These are phyloP conservation scores for Hylaeus volcanicus DNA, from an alignment of 1,140 invertebrate genomes.

Conservation along the genomic window DNA sequence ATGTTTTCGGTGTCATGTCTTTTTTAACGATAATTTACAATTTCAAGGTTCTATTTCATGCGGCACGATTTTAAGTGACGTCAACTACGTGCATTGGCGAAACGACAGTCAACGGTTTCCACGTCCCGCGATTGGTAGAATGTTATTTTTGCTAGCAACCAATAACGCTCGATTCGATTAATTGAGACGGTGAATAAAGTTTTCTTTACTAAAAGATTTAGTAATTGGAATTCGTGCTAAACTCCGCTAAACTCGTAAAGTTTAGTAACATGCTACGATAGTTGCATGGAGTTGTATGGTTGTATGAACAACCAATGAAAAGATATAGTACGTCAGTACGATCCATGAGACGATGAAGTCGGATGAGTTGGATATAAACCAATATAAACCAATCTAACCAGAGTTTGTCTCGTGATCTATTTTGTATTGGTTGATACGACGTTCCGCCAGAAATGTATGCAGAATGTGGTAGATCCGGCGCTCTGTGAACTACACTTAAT, in stretches of 20 bases:
- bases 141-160: conserved; percentile 6
- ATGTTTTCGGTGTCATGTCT: conserved; percentile 62
- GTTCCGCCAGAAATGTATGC: too few relatives aligned
- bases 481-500: too few relatives aligned
- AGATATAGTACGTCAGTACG: too few relatives aligned
- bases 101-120: conserved; percentile 25
- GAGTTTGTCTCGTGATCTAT: too few relatives aligned
- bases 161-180: background rate
- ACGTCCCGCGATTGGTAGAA: conserved; percentile 30
- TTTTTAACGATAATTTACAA: conserved; percentile 59
- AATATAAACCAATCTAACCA: too few relatives aligned
- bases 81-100: conserved; percentile 42
- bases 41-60: conserved; percentile 62
- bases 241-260: background rate
- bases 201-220: background rate
- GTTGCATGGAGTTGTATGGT: too few relatives aligned
- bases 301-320: too few relatives aligned
- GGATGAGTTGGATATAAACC: too few relatives aligned
- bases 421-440: too few relatives aligned
- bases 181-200: background rate
- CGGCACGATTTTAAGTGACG: conserved; percentile 32
- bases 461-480: too few relatives aligned
- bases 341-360: too few relatives aligned
- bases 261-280: background rate
- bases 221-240: background rate